Base-by-base conservation (phyloP, 2,797 vertebrate genomes). In the Neoniphon sammara region DNA sequence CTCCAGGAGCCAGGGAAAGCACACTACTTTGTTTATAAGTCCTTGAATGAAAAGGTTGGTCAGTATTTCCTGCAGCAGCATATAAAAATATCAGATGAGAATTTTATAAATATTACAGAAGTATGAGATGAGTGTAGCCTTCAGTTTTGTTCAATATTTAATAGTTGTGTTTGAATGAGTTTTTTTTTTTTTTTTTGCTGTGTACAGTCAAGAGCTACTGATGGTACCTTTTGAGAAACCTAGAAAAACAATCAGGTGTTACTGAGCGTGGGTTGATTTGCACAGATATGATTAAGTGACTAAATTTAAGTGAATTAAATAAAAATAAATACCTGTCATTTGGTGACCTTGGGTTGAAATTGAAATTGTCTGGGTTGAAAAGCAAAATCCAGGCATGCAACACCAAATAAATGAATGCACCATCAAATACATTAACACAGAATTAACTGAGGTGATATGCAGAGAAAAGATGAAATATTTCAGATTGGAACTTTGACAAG, bases 221-320 rank as follows among this genome's bases (percentile, higher is more conserved):
- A 57, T 34, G 52, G 27, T 57, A 54, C 59, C n/a, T 31, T 12
- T 39, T 21, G 39, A 52, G 52, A 71, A 54, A 52, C 36, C 21
- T 60, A 67, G 50, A 69, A 36, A 58, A 59, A 55, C 52, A 56
- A 20, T 39, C n/a, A 39, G 36, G 12, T 55, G 53, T 49, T 15
- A 31, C 73, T 68, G 76, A 76, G 66, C 68, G 31, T 70, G 77
- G 59, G 49, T 44, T 72, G 42, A 73, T 81, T 44, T 27, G 39
- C 46, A 62, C 59, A 59, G 44, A 67, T 70, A 39, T 68, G 60
- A 65, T 62, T 71, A 27, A 20, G n/a, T n/a, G n/a, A n/a, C n/a
- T n/a, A n/a, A n/a, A n/a, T 78, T 71, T 70, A 70, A 69, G 65
- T 70, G 69, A 54, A 54, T 15, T n/a, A n/a, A n/a, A n/a, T n/a